A percentile compares a stretch with the other conserved stretches of the same genome.
phyloP scores from a whole-genome alignment of 1,140 invertebrate genomes.

The Trichonephila clavata region DNA sequence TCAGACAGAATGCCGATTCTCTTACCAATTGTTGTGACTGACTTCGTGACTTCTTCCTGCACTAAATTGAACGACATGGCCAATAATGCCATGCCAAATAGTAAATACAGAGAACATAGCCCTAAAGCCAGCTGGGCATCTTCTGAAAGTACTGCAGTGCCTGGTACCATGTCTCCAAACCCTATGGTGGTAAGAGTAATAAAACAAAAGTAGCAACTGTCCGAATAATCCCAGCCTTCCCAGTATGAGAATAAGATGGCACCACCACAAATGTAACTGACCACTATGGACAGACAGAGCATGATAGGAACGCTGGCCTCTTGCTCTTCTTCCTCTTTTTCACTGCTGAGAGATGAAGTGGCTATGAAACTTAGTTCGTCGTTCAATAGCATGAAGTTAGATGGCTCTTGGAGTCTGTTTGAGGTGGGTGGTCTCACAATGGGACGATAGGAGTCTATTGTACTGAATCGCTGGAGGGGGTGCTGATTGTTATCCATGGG shows the following conservation, averaged over 20 bases:
- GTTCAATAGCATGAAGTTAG: background rate
- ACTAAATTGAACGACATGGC: slow-evolving; percentile 96
- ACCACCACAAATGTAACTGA: slow-evolving; percentile 94
- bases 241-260: slow-evolving; percentile 92
- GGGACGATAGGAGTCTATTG: background rate
- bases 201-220: slow-evolving; percentile 97
- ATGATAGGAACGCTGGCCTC: slow-evolving; percentile 84
- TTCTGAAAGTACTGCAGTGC: slow-evolving; percentile 84
- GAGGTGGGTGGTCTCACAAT: background rate
- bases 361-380: slow-evolving; percentile 43
- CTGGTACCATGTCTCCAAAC: slow-evolving; percentile 90
- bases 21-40: slow-evolving; percentile 86
- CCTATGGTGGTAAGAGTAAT: slow-evolving; percentile 89
- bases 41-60: slow-evolving; percentile 92
- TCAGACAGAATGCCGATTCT: slow-evolving; percentile 83
- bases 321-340: slow-evolving; percentile 80
- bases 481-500: slow-evolving; percentile 32
- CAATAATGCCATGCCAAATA: slow-evolving; percentile 92
- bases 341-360: background rate
- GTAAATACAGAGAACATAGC: slow-evolving; percentile 91
- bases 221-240: slow-evolving; percentile 92
- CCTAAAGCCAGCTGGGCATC: slow-evolving; percentile 89
- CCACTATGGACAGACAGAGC: slow-evolving; percentile 93
- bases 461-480: background rate
- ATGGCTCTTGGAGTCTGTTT: background rate